Evolutionary conservation across 1,140 invertebrate species (phyloP).

Genomic region (Lanistes nyassanus): DNA sequence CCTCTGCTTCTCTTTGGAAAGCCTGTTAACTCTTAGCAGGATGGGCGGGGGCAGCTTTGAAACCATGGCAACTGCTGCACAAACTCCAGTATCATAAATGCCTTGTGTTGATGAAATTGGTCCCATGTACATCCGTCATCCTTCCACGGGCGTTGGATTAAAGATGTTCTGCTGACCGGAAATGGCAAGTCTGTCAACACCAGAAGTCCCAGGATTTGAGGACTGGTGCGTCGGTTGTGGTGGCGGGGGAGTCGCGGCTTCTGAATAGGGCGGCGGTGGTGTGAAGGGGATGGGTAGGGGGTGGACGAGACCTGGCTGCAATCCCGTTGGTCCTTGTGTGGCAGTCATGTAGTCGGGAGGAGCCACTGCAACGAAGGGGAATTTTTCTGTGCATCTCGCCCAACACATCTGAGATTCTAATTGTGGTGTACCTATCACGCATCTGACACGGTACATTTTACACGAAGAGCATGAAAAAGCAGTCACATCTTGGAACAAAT

Average conservation of each 20-base stretch:
- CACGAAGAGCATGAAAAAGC: not conserved
- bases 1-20: no score
- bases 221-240: not conserved
- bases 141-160: not conserved
- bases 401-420: not conserved
- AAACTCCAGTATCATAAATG: no score
- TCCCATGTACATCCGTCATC: not conserved
- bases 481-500: not conserved
- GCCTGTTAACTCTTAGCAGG: no score
- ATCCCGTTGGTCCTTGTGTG: not conserved
- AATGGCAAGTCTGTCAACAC: not conserved
- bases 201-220: not conserved
- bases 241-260: not conserved
- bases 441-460: not conserved
- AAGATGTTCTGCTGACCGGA: not conserved
- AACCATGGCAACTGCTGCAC: no score
- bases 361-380: not conserved
- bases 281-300: not conserved
- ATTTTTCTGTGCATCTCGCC: not conserved
- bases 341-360: conserved; percentile 6
- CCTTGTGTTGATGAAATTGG: not conserved
- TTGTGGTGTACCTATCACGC: not conserved
- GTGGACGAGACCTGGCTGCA: not conserved
- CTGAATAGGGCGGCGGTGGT: conserved; percentile 3
- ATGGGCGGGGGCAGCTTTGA: no score